Percentiles rank a stretch among this genome's conserved stretches.
Evolutionary conservation across 2,113 vertebrate genomes (phyloP).

Genomic region (Gymnogyps californianus): DNA sequence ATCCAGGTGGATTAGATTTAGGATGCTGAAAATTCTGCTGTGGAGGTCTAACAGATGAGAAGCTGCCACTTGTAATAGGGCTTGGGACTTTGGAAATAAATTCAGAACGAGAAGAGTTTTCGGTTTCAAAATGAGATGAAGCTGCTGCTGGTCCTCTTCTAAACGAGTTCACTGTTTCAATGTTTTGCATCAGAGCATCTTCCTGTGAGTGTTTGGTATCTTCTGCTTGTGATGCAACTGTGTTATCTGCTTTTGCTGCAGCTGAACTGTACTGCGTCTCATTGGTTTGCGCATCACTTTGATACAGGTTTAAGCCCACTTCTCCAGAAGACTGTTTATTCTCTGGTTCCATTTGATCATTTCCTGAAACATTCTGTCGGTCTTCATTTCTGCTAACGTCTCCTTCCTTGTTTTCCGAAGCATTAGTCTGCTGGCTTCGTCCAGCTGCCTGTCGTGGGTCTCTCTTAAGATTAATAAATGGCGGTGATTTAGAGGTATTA

Average conservation of each 20-base stretch:
- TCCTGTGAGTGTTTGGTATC: conserved; percentile 59
- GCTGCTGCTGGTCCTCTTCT: conserved; percentile 66
- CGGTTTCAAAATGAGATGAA: conserved; percentile 73
- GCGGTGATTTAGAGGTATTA: conserved; percentile 69
- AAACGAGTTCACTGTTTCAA: conserved; percentile 75
- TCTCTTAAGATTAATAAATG: conserved; percentile 77
- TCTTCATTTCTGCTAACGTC: conserved; percentile 70
- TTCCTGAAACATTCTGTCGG: conserved; percentile 23
- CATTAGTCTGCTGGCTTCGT: conserved; percentile 79
- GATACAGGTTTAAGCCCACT: conserved; percentile 33
- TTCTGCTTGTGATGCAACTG: conserved; percentile 54
- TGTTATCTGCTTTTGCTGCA: conserved; percentile 61
- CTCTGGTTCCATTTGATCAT: conserved; percentile 47
- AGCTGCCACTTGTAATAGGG: conserved; percentile 63
- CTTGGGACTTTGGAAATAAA: conserved; percentile 64
- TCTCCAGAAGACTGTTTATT: conserved; percentile 62
- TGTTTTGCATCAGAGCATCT: conserved; percentile 68
- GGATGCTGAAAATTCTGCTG: conserved; percentile 72
- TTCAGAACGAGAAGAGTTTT: conserved; percentile 64
- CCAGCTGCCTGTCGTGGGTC: conserved; percentile 81
- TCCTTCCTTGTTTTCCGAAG: conserved; percentile 70
- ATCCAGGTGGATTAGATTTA: conserved; percentile 70
- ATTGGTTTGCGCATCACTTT: conserved; percentile 30
- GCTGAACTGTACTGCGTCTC: conserved; percentile 63
- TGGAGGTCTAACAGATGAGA: conserved; percentile 69